A percentile compares a stretch with the other conserved stretches of the same genome.
Conservation (phyloP, 2,113 vertebrate genomes). For the Oncorhynchus gorbuscha region DNA sequence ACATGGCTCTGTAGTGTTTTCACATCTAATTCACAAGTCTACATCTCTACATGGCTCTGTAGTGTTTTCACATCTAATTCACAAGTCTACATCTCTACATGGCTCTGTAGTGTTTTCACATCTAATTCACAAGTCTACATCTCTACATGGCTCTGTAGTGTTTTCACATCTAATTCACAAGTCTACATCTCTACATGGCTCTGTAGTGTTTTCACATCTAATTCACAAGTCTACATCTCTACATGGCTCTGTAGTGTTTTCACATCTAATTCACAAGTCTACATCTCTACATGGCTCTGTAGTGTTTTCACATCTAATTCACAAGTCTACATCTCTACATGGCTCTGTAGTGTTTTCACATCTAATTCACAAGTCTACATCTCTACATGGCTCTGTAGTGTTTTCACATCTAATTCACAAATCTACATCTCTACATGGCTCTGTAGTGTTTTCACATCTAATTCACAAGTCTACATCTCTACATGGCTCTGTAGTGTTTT, state of each 20-base stretch:
- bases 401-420: too few relatives aligned
- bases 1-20: neutral
- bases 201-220: neutral
- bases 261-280: neutral
- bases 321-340: neutral
- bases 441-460: too few relatives aligned
- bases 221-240: too few relatives aligned
- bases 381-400: neutral
- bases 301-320: too few relatives aligned
- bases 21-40: neutral
- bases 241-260: neutral
- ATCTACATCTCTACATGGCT: neutral
- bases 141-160: neutral
- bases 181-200: neutral
- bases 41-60: neutral
- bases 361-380: neutral
- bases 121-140: neutral
- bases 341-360: too few relatives aligned
- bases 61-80: too few relatives aligned
- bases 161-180: too few relatives aligned
- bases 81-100: neutral
- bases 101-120: too few relatives aligned
- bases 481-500: neutral
- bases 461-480: too few relatives aligned
- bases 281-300: too few relatives aligned